Conservation (phyloP, 1,140 invertebrate genomes). For the Bombus difficillimus region DNA sequence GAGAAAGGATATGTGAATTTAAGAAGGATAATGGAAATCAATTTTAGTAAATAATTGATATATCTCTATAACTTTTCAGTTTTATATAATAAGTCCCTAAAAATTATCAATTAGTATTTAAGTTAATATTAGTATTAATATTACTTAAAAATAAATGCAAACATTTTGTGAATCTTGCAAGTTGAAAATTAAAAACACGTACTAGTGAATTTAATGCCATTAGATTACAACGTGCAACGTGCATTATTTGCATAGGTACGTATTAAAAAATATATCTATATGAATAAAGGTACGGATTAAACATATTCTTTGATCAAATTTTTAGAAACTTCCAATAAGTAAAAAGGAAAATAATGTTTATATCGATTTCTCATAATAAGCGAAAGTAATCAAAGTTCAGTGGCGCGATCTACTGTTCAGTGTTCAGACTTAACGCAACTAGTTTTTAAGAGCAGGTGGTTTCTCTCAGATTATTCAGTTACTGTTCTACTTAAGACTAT, state of each 20-base stretch:
- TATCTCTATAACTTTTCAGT: not conserved
- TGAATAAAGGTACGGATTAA: accelerated
- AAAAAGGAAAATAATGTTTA: too few relatives aligned
- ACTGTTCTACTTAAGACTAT: slow-evolving; percentile 14
- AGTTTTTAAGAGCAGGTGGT: slow-evolving; percentile 31
- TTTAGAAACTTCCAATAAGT: not conserved
- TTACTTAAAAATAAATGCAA: not conserved
- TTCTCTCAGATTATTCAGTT: slow-evolving; percentile 1
- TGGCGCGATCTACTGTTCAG: slow-evolving; percentile 19
- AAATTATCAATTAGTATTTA: not conserved
- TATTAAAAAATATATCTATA: not conserved
- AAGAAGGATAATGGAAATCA: not conserved
- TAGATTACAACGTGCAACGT: not conserved
- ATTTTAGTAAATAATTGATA: not conserved
- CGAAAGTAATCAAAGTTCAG: slow-evolving; percentile 19
- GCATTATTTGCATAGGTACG: not conserved
- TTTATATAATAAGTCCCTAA: not conserved
- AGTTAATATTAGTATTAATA: not conserved
- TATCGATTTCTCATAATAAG: not conserved
- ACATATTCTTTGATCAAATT: not conserved
- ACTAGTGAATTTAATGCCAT: not conserved
- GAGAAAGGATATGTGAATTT: not conserved
- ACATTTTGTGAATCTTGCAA: not conserved
- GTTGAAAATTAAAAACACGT: not conserved
- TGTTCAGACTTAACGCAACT: not conserved